phyloP scores from a whole-genome alignment of 1,140 invertebrate species.

The Tetramorium parvispinum region DNA sequence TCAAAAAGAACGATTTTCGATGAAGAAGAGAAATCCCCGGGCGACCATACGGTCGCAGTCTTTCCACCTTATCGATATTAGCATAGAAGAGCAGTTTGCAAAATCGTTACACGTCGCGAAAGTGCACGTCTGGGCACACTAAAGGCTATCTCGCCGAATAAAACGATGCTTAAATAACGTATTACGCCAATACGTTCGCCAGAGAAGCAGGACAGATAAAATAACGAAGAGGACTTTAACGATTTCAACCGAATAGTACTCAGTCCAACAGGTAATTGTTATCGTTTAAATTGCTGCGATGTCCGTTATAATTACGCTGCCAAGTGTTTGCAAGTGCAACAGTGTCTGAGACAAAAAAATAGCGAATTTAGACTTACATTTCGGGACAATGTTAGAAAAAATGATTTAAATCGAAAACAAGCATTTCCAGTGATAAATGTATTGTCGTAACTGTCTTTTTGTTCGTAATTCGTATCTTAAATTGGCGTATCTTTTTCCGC shows the following conservation, averaged over 20 bases:
- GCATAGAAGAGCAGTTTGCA: constrained; percentile 85
- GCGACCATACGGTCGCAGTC: constrained; percentile 71
- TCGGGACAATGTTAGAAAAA: neutral
- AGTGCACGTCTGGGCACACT: constrained; percentile 82
- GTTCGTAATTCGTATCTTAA: neutral
- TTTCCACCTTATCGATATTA: constrained; percentile 84
- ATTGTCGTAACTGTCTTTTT: neutral
- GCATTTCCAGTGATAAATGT: neutral
- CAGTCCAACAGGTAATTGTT: constrained; percentile 25
- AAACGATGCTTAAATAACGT: constrained; percentile 80
- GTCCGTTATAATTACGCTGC: neutral
- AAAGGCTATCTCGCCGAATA: constrained; percentile 82
- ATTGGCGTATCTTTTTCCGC: neutral
- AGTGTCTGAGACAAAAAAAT: neutral
- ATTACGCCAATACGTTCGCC: constrained; percentile 53
- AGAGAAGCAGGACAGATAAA: constrained; percentile 27
- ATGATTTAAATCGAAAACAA: neutral
- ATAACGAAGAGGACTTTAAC: constrained; percentile 11
- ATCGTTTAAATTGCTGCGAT: neutral
- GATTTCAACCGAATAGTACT: constrained; percentile 1
- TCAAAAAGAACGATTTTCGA: constrained; percentile 79
- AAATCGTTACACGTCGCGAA: constrained; percentile 82
- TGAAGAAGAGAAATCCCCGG: constrained; percentile 77
- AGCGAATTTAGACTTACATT: neutral
- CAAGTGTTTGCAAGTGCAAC: neutral